Evolutionary conservation across 1,140 invertebrate genomes (phyloP).

Genomic region (Ericerus pela): DNA sequence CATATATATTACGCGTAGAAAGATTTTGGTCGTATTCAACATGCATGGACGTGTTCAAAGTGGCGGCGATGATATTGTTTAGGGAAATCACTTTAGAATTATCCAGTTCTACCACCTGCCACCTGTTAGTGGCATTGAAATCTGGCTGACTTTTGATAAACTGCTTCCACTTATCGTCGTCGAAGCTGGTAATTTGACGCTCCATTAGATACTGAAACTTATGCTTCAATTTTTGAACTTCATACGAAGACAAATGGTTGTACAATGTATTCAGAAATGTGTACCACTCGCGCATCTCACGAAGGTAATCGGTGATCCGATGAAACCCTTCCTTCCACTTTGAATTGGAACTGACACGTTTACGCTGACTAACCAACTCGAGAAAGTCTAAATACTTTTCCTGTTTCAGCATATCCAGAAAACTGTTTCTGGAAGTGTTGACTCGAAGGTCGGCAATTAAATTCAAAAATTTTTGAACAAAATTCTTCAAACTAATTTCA

Average conservation of each 20-base stretch:
- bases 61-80: neutral
- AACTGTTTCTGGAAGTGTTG: neutral
- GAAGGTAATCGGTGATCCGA: neutral
- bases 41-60: neutral
- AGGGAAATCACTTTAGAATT: neutral
- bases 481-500: neutral
- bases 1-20: neutral
- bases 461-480: neutral
- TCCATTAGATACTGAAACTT: neutral
- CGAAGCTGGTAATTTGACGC: neutral
- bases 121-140: neutral
- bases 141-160: neutral
- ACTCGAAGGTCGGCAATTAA: neutral
- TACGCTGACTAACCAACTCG: neutral
- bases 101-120: neutral
- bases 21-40: neutral
- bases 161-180: neutral
- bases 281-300: conserved; percentile 1
- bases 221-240: conserved; percentile 1
- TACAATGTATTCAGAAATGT: neutral
- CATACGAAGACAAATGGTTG: conserved; percentile 1
- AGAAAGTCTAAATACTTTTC: neutral
- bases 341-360: neutral
- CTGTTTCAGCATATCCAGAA: neutral
- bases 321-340: neutral